These are phyloP conservation scores for Alfaro cultratus DNA, from an alignment of 2,797 vertebrate species.

Conservation along the genomic window DNA sequence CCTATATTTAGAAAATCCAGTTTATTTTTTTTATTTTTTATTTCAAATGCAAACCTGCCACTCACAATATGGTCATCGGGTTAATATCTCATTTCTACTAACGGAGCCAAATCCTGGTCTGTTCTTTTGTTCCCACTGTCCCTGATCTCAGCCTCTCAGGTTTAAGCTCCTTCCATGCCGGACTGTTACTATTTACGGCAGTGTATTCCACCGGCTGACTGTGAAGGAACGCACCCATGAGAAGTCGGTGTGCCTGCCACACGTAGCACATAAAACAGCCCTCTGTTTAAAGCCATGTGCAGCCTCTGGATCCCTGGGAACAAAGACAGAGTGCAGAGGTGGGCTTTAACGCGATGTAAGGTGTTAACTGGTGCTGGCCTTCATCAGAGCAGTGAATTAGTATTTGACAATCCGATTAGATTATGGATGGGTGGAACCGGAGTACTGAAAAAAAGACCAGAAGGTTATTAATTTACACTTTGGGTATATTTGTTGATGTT, in stretches of 20 bases:
- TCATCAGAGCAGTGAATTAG: conserved; percentile 18
- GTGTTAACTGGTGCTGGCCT: not conserved
- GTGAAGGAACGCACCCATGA: conserved; percentile 4
- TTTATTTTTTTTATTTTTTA: not conserved
- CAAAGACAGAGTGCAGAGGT: not conserved
- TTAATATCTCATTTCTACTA: not conserved
- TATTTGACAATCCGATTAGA: conserved; percentile 57
- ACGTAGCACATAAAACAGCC: conserved; percentile 39
- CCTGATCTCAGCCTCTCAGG: not conserved
- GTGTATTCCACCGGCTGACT: not conserved
- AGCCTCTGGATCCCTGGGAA: not conserved
- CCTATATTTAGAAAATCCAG: not conserved
- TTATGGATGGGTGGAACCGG: conserved; percentile 68
- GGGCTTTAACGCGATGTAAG: not conserved
- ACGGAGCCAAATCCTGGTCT: not conserved
- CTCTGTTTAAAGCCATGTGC: conserved; percentile 4
- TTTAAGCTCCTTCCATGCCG: not conserved
- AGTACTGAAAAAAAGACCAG: conserved; percentile 29
- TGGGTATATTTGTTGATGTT: not conserved
- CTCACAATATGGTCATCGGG: not conserved
- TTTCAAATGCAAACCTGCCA: not conserved
- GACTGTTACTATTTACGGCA: not conserved
- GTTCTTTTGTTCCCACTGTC: not conserved
- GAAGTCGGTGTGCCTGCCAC: conserved; percentile 51
- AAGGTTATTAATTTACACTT: not conserved